Base-by-base conservation (phyloP, 2,888 invertebrate species). In the Xylota sylvarum region DNA sequence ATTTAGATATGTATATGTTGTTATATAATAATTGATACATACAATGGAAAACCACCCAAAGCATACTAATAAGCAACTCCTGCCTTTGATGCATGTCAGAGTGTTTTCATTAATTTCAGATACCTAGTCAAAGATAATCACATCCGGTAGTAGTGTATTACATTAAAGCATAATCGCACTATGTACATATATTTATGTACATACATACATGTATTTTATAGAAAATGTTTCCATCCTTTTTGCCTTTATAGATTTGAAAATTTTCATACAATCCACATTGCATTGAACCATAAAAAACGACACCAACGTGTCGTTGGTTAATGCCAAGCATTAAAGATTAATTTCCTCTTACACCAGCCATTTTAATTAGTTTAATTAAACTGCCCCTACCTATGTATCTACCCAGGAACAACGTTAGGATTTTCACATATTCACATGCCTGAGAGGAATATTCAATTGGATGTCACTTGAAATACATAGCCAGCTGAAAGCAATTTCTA, bases 301-400 rank as follows among this genome's bases (percentile, higher is more conserved):
- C 1, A 10, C 37, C 1, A 37, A 37, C 37, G 9, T 37, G 37
- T 37, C 37, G 12, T 37, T 10, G 23, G 23, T 23, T 23, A 23
- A 37, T 37, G 37, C 37, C 5, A 37, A 37, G 37, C 37, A 37
- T 37, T 37, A 60, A 43, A 60, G 10, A 60, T 40, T 23, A 40
- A 40, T 9, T 12, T 19, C 37, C 27, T n/a, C 43, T 40, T 62
- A 27, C n/a, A 37, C 60, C 23, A 48, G 17, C 3, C 37, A 10
- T 4, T 37, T 37, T 37, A 37, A 37, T 37, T 37, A 37, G 37
- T 37, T 37, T 37, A 23, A 23, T 23, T 23, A 23, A 23, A 23
- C 23, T 23, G 23, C 23, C 23, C 23, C 23, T 23, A 23, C 23
- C 32, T 32, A 32, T 37, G 37, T 23, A 10, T 37, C 10, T 37